phyloP scores from a whole-genome alignment of 2,113 vertebrate species.

The Astatoreochromis straeleni region DNA sequence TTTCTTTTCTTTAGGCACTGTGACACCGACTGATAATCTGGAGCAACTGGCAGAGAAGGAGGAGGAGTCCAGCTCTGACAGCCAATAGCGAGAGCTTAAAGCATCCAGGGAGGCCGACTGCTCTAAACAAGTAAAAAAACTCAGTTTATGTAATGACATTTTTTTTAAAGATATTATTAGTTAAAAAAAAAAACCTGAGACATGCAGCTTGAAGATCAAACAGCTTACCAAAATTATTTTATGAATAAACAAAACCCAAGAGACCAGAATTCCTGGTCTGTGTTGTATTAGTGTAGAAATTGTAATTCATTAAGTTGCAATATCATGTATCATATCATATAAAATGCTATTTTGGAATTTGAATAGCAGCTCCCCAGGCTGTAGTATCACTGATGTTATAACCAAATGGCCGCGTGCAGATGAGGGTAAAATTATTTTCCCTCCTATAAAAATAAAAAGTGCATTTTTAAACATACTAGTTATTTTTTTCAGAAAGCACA shows the following conservation, averaged over 20 bases:
- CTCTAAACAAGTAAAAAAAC: not conserved
- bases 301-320: not conserved
- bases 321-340: not conserved
- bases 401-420: fast-evolving
- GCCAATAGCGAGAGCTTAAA: not conserved
- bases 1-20: not conserved
- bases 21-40: not conserved
- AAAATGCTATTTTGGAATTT: not conserved
- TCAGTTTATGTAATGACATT: not conserved
- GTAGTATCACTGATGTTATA: not conserved
- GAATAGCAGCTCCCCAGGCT: not conserved
- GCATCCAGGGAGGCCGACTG: fast-evolving
- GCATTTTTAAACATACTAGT: not conserved
- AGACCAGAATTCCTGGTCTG: not conserved
- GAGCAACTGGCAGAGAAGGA: not conserved
- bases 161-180: not conserved
- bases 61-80: not conserved
- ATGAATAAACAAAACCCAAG: not conserved
- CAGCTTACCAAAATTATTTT: not conserved
- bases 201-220: not conserved
- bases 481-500: not conserved
- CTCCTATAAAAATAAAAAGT: not conserved
- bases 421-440: not conserved
- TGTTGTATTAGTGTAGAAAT: not conserved
- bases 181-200: not conserved